phyloP scores from a whole-genome alignment of 2,888 invertebrate species.

The Melangyna quadrimaculata region DNA sequence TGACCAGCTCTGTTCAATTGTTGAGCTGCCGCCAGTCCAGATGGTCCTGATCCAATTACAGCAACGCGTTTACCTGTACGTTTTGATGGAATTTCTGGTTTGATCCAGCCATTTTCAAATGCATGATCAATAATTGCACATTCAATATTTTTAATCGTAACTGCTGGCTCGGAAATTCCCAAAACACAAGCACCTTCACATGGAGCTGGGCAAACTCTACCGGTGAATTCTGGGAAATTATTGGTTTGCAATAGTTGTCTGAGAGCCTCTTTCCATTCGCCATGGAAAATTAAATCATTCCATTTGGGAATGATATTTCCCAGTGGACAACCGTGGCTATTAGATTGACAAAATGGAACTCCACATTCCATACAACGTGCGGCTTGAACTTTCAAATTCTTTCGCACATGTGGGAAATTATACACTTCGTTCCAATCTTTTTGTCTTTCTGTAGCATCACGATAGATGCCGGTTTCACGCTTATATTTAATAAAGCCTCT shows the following conservation, averaged over 20 bases:
- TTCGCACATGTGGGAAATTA: constrained; percentile 91
- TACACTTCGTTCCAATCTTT: constrained; percentile 99
- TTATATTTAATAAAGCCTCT: constrained; percentile 98
- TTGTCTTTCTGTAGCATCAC: constrained; percentile 90
- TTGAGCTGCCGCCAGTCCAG: constrained; percentile 97
- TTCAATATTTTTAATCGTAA: constrained; percentile 99
- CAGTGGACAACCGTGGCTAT: constrained; percentile 95
- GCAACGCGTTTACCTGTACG: constrained; percentile 93
- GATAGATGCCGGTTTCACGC: constrained; percentile 92
- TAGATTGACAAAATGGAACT: constrained; percentile 98
- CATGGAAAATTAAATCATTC: constrained; percentile 98
- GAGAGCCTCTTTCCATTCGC: constrained; percentile 96
- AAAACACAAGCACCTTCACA: constrained; percentile 99
- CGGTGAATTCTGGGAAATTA: constrained; percentile 99
- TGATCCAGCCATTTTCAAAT: constrained; percentile 97
- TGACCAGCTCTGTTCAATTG: constrained; percentile 98
- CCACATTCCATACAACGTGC: constrained; percentile 99
- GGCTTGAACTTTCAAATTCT: constrained; percentile 94
- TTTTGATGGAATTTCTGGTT: constrained; percentile 87
- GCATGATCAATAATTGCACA: constrained; percentile 99
- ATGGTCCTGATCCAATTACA: constrained; percentile 96
- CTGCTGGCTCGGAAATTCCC: constrained; percentile 96
- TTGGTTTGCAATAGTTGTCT: constrained; percentile 97
- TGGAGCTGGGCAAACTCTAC: constrained; percentile 97
- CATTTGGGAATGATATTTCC: constrained; percentile 99